Conservation (phyloP, 2,888 invertebrate genomes). For the Drosophila algonquin region DNA sequence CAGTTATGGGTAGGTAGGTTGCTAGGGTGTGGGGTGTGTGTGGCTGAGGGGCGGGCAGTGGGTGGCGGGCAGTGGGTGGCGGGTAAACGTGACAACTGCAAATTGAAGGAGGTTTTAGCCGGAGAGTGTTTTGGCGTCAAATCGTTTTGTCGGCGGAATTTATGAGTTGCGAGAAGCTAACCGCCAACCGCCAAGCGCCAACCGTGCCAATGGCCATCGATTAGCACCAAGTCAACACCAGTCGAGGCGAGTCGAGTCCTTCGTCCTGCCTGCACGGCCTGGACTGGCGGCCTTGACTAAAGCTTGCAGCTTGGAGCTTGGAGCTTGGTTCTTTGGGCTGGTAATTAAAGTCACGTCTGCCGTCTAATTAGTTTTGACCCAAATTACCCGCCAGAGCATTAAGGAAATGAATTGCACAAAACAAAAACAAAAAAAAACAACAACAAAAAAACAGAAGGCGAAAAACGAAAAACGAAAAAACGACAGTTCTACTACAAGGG, state of each 20-base stretch:
- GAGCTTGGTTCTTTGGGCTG: conserved; percentile 19
- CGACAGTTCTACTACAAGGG: conserved; percentile 1
- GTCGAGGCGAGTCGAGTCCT: background rate
- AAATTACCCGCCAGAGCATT: conserved; percentile 61
- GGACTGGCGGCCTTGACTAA: background rate
- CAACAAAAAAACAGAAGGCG: conserved; percentile 4
- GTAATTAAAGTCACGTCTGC: conserved; percentile 62
- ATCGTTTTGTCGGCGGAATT: conserved; percentile 43
- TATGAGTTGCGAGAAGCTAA: conserved; percentile 26
- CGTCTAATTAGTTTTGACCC: conserved; percentile 69
- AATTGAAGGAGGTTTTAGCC: conserved; percentile 22
- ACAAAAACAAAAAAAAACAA: conserved; percentile 24
- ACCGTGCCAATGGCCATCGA: conserved; percentile 54
- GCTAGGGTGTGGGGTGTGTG: no score
- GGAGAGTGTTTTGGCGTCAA: conserved; percentile 26
- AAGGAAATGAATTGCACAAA: conserved; percentile 68
- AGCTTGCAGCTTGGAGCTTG: no score
- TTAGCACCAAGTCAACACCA: conserved; percentile 38
- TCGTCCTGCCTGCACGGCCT: background rate
- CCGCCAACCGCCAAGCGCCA: conserved; percentile 8
- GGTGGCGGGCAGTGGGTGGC: no score
- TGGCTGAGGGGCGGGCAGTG: background rate
- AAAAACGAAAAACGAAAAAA: background rate
- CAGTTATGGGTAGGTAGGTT: conserved; percentile 41
- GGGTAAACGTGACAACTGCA: conserved; percentile 39